These are phyloP conservation scores for Chroicocephalus ridibundus DNA, from an alignment of 2,113 vertebrate species.

Conservation along the genomic window DNA sequence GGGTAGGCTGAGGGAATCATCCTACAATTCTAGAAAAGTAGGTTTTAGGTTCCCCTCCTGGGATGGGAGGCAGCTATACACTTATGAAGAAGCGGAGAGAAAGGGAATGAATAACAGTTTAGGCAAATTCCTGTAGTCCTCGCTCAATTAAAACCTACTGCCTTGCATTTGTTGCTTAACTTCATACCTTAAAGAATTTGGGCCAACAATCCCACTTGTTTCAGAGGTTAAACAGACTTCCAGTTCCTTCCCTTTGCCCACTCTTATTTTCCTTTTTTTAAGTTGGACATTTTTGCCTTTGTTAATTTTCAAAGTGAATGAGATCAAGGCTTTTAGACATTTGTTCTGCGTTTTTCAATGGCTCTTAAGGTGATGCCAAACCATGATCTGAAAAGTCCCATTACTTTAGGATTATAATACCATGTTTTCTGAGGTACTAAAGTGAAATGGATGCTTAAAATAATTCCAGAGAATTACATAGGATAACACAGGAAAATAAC, in stretches of 20 bases:
- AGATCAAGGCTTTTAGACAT: background rate
- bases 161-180: background rate
- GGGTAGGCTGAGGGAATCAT: background rate
- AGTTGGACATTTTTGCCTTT: background rate
- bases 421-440: background rate
- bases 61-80: background rate
- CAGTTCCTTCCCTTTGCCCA: background rate
- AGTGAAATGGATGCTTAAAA: background rate
- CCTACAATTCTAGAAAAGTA: background rate
- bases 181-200: background rate
- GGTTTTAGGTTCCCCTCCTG: background rate
- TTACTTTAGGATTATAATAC: background rate
- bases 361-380: background rate
- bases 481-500: background rate
- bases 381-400: background rate
- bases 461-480: background rate
- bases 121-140: background rate
- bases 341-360: background rate
- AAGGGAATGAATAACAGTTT: background rate
- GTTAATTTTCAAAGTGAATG: background rate
- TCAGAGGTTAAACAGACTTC: background rate
- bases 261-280: background rate
- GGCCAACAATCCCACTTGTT: background rate
- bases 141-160: background rate
- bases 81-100: background rate